A percentile compares a stretch with the other conserved stretches of the same genome.
These are phyloP conservation scores for Orthosia cruda DNA, from an alignment of 2,888 invertebrate genomes.

Conservation along the genomic window DNA sequence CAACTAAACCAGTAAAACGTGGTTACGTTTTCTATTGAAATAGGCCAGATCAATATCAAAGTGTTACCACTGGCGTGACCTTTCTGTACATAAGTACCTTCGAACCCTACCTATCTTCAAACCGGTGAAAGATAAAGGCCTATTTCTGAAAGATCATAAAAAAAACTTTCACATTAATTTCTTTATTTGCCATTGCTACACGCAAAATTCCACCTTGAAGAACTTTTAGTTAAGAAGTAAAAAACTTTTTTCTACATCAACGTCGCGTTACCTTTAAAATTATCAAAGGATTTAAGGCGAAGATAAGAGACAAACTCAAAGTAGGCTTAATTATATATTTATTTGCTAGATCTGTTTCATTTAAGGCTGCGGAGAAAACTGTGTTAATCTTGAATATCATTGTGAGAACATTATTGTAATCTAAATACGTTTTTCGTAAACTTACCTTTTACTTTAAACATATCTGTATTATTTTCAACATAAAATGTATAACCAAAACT, in stretches of 20 bases:
- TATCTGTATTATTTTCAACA: too few species aligned
- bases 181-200: conserved; percentile 15
- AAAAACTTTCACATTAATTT: conserved; percentile 25
- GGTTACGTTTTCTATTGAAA: background rate
- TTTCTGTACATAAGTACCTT: background rate
- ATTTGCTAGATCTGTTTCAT: too few species aligned
- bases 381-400: too few species aligned
- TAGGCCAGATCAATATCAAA: background rate
- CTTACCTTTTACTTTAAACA: too few species aligned
- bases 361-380: too few species aligned
- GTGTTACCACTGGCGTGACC: background rate
- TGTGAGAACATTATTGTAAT: too few species aligned
- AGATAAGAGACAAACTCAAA: background rate
- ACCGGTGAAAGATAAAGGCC: background rate
- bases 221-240: conserved; percentile 26
- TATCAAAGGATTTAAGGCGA: background rate
- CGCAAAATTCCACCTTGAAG: conserved; percentile 15
- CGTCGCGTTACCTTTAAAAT: conserved; percentile 10
- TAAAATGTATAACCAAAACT: too few species aligned
- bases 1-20: too few species aligned
- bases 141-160: conserved; percentile 15
- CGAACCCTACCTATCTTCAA: background rate
- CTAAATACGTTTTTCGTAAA: too few species aligned
- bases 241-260: conserved; percentile 33
- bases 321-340: too few species aligned